A percentile compares a stretch with the other conserved stretches of the same genome.
These are phyloP conservation scores for Rhincodon typus DNA, from an alignment of 2,797 vertebrate genomes.

Conservation along the genomic window DNA sequence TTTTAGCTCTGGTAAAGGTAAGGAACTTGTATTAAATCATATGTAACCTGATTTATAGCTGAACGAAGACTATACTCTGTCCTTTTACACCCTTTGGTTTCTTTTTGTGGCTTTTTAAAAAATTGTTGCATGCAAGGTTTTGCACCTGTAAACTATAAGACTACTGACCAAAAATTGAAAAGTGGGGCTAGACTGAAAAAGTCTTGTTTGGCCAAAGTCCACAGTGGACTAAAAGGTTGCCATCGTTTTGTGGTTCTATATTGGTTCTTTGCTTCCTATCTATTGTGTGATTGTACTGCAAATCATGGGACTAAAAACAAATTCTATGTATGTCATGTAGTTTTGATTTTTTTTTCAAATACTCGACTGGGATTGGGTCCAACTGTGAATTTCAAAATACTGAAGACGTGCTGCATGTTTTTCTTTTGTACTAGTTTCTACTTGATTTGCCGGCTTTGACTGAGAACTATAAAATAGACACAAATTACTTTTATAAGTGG, in stretches of 20 bases:
- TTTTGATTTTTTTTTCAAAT: background rate
- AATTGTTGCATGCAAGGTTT: background rate
- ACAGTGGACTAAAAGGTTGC: too few species aligned
- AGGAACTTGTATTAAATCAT: conserved; percentile 42
- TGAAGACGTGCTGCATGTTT: background rate
- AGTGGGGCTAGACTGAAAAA: too few species aligned
- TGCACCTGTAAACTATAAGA: background rate
- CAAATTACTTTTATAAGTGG: background rate
- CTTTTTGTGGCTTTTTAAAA: background rate
- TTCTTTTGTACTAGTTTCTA: background rate
- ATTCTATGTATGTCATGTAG: background rate
- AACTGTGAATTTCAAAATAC: background rate
- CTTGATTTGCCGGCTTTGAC: background rate
- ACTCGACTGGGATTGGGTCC: background rate
- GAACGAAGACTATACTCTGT: background rate
- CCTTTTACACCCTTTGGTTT: background rate
- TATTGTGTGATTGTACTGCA: background rate
- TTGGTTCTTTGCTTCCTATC: background rate
- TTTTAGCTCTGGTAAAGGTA: conserved; percentile 91
- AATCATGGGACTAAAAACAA: background rate
- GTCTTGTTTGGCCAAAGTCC: too few species aligned
- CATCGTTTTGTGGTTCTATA: too few species aligned
- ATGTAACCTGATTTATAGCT: background rate
- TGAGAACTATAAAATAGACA: background rate
- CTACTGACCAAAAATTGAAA: too few species aligned